phyloP scores from a whole-genome alignment of 1,140 invertebrate species.

The Sycobia sp. region DNA sequence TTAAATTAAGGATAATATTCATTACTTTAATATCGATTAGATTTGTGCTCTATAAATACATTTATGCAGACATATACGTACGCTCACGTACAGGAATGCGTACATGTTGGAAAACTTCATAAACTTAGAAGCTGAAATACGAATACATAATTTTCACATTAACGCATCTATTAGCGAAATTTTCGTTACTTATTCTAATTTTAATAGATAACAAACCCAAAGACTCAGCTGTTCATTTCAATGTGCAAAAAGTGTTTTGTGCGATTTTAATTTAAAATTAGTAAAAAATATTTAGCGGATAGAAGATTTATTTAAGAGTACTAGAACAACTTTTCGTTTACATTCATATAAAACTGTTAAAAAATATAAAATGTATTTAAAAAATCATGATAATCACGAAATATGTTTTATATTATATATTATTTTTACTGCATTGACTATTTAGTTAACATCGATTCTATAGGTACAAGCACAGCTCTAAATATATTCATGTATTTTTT shows the following conservation, averaged over 20 bases:
- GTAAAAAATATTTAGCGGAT: constrained; percentile 19
- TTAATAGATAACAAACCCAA: too few species aligned
- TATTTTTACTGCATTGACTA: constrained; percentile 19
- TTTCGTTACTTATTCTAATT: too few species aligned
- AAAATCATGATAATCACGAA: constrained; percentile 6
- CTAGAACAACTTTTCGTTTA: constrained; percentile 9
- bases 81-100: too few species aligned
- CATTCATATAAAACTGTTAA: constrained; percentile 25
- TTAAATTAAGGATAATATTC: constrained; percentile 1
- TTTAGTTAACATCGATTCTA: constrained; percentile 12
- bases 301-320: constrained; percentile 17
- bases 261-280: constrained; percentile 5
- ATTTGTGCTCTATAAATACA: constrained; percentile 2
- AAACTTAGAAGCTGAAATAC: too few species aligned
- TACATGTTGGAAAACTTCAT: too few species aligned
- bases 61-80: too few species aligned
- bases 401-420: constrained; percentile 23
- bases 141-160: too few species aligned
- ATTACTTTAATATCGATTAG: not conserved
- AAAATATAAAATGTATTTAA: constrained; percentile 22
- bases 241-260: not conserved
- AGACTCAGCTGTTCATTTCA: not conserved
- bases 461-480: not conserved
- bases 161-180: too few species aligned
- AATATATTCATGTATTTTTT: not conserved